These are phyloP conservation scores for Donacobius atricapilla DNA, from an alignment of 2,113 vertebrate genomes.

Conservation along the genomic window DNA sequence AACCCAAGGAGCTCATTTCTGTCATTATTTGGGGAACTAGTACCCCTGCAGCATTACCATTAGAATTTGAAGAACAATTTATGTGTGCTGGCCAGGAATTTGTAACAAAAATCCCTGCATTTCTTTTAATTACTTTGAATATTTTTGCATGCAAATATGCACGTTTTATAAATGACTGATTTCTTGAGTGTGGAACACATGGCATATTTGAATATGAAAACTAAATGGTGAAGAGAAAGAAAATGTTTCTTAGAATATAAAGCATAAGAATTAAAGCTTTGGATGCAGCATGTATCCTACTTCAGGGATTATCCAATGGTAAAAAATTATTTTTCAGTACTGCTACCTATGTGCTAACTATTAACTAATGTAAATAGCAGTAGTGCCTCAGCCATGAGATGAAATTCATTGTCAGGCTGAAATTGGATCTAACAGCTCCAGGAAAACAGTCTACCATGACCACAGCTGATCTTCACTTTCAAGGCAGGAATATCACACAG, in stretches of 20 bases:
- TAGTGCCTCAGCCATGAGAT: too few relatives aligned
- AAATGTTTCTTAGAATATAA: not conserved
- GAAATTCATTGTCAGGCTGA: not conserved
- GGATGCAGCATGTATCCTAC: not conserved
- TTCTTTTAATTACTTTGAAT: not conserved
- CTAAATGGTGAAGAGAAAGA: not conserved
- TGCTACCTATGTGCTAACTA: not conserved
- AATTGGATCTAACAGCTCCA: not conserved
- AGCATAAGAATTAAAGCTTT: not conserved
- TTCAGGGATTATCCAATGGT: not conserved
- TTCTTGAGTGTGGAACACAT: not conserved
- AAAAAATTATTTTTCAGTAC: not conserved
- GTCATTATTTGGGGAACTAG: not conserved
- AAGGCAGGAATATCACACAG: not conserved
- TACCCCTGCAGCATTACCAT: not conserved
- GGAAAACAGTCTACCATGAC: not conserved
- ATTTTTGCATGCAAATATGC: not conserved
- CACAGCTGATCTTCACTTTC: not conserved
- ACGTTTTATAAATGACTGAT: not conserved
- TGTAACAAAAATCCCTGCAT: not conserved
- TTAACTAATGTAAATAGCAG: not conserved
- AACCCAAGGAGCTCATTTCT: not conserved
- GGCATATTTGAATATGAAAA: not conserved
- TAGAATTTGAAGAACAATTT: not conserved
- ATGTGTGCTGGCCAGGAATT: not conserved